Evolutionary conservation across 35 echinoderm and acorn worm species (phyloP), one percentile per base, ranked within the genome.

Genomic region (Heliocidaris erythrogramma): DNA sequence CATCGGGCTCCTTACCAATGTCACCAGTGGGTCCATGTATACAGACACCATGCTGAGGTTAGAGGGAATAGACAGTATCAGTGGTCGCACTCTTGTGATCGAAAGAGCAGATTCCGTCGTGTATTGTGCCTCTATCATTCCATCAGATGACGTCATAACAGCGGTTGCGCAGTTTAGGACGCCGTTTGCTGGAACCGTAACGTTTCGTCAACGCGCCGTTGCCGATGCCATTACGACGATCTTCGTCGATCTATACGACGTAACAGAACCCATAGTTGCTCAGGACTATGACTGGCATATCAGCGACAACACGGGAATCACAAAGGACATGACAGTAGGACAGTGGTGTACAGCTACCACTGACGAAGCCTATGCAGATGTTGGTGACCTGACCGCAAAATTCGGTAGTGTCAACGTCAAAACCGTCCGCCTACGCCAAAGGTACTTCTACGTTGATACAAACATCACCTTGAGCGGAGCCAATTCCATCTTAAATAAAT

Each of bases 101-200:
- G 94, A 96, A 32, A 94, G 49, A 14, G 2, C 48, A 8, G 47
- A 94, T 21, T 48, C 86, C 35, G 48, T 48, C 14, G 35, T 48
- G 18, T 94, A 78, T 30, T 96, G 97, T 95, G 95, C 96, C 88
- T 95, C 94, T 35, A 97, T 98, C 48, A 61, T 92, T 32, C 95
- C 96, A 2, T 49, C 59, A 42, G 85, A 30, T 35, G 95, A 96
- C 7, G 92, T 99, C 29, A 86, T 94, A n/a, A 99, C 98, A 18
- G 98, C 97, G 9, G 95, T 97, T 7, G 96, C 97, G 27, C 92
- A 85, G 42, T 97, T 99, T 49, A 86, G 94, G 49, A 93, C 95
- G 47, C 98, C 98, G 0, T 86, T 99, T 78, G 95, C 97, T 18
- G 98, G 98, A 89, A 96, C 94, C 0, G 94, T 99, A 27, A 97